Evolutionary conservation across 2,797 vertebrate genomes (phyloP), one percentile per base, ranked within the genome.

Genomic region (Valencia hispanica): DNA sequence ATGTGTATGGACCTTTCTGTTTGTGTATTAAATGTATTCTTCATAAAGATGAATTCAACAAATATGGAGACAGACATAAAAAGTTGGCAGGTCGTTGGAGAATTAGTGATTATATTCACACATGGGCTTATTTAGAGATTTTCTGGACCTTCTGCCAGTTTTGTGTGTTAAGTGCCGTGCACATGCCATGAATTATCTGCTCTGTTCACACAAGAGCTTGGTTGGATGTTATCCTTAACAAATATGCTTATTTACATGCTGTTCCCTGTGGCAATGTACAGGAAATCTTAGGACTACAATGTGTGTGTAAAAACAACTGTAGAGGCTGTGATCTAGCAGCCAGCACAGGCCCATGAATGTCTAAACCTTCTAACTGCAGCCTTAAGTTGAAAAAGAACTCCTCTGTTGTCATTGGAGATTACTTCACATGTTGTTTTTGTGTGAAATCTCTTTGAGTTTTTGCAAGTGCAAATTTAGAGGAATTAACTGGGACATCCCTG

Each of bases 351-450:
- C 55, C 53, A 18, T 68, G 25, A 82, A 87, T 78, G 84, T 63
- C 74, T 79, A 79, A 65, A 39, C 61, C 61, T 65, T 65, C 39
- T 65, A 65, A 12, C 34, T 65, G 61, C 34, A 65, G 61, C 34
- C 10, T 65, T 65, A 22, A 65, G 20, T 65, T 25, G 2, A 22
- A 65, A 15, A 65, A 50, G 12, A 65, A 65, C 12, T 39, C 34
- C 20, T 34, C 74, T 12, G 36, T 84, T 87, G 88, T 90, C 88
- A 91, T 74, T 82, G 81, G 88, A 92, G 90, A 89, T 82, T 86
- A 72, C 41, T 78, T 73, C 36, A 69, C 79, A 86, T 92, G 87
- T 92, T 85, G 71, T 85, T 43, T 22, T 72, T 65, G 22, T 25
- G 9, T 39, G 39, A 36, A 20, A 65, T 22, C 34, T 7, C 17